A percentile compares a stretch with the other conserved stretches of the same genome.
Evolutionary conservation across 2,797 vertebrate species (phyloP).

Genomic region (Falco berigora): DNA sequence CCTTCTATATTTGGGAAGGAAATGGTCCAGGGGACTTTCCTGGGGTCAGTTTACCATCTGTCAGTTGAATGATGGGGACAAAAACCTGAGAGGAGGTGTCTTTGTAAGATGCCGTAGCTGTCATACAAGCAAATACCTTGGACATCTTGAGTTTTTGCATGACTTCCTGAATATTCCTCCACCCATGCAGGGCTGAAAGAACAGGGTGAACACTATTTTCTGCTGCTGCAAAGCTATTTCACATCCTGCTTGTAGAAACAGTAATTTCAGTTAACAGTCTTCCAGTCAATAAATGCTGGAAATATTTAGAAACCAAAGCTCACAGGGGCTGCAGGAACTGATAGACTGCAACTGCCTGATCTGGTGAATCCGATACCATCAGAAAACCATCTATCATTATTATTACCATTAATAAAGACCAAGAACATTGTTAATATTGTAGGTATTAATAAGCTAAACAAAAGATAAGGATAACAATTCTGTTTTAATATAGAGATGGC

Average conservation of each 20-base stretch:
- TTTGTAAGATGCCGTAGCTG: neutral
- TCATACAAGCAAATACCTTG: neutral
- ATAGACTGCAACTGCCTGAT: neutral
- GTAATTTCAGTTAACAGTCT: neutral
- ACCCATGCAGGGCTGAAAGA: neutral
- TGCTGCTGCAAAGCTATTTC: slow-evolving; percentile 2
- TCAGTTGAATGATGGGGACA: neutral
- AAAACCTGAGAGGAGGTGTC: neutral
- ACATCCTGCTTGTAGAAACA: neutral
- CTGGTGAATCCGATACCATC: neutral
- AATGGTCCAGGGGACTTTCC: neutral
- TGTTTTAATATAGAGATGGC: neutral
- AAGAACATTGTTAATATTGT: neutral
- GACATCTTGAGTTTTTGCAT: neutral
- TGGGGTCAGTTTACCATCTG: neutral
- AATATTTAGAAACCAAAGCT: neutral
- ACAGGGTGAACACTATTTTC: neutral
- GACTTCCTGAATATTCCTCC: neutral
- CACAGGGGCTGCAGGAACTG: neutral
- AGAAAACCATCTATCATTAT: neutral
- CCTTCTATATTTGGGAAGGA: neutral
- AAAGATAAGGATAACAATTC: neutral
- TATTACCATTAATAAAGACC: neutral
- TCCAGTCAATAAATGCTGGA: neutral
- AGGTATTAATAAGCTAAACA: neutral